Conservation (phyloP, 1,140 invertebrate species). For the Ganaspis sp. region DNA sequence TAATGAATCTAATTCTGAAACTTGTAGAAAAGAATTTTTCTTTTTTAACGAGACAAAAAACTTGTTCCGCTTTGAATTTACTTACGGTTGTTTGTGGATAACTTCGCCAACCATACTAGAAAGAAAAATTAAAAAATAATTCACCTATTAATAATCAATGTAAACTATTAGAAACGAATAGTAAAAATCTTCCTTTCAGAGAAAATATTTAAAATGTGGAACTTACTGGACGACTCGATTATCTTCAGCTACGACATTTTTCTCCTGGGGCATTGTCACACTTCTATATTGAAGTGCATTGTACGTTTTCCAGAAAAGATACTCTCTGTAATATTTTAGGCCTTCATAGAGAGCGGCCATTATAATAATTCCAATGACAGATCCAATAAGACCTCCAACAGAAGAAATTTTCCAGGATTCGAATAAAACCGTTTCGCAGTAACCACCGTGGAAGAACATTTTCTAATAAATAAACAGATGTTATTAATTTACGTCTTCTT, state of each 20-base stretch:
- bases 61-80: conserved; percentile 59
- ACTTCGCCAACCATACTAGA: conserved; percentile 82
- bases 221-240: conserved; percentile 85
- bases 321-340: conserved; percentile 92
- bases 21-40: neutral
- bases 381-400: conserved; percentile 86
- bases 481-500: too few relatives aligned
- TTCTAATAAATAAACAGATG: conserved; percentile 25
- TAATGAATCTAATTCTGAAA: too few relatives aligned
- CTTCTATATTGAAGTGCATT: conserved; percentile 82
- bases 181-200: neutral
- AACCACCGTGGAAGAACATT: conserved; percentile 89
- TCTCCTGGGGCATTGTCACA: conserved; percentile 83
- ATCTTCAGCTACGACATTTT: conserved; percentile 81
- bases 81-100: conserved; percentile 85
- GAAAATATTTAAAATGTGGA: conserved; percentile 42
- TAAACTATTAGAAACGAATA: neutral
- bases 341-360: conserved; percentile 93
- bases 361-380: conserved; percentile 90
- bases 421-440: conserved; percentile 86
- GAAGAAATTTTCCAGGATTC: conserved; percentile 85
- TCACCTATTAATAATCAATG: neutral
- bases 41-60: neutral
- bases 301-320: conserved; percentile 89
- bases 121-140: conserved; percentile 56